These are phyloP conservation scores for Lophius americanus DNA, from an alignment of 2,797 vertebrate species.

Conservation along the genomic window DNA sequence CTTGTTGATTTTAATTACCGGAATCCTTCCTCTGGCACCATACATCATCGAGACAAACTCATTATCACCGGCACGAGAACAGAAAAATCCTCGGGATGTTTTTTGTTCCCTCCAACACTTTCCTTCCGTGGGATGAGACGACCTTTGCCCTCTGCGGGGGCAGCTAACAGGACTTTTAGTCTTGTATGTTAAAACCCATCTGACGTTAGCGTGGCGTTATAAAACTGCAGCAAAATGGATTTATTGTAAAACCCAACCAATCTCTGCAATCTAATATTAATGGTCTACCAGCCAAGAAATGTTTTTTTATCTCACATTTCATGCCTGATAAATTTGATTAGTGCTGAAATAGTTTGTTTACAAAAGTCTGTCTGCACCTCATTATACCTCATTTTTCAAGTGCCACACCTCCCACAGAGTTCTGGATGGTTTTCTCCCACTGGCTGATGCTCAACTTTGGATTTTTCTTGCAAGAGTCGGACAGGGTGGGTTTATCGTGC, in stretches of 20 bases:
- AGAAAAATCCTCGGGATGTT: slow-evolving; percentile 1
- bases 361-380: slow-evolving; percentile 38
- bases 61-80: not conserved
- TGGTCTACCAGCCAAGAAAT: slow-evolving; percentile 36
- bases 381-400: slow-evolving; percentile 46
- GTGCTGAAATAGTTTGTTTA: slow-evolving; percentile 52
- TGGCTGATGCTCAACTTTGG: slow-evolving; percentile 5
- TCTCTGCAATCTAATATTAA: slow-evolving; percentile 34
- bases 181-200: not conserved
- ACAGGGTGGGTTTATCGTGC: not conserved
- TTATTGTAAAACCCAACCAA: slow-evolving; percentile 21
- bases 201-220: no score
- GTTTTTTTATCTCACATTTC: slow-evolving; percentile 38
- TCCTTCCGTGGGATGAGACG: not conserved
- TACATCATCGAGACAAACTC: not conserved
- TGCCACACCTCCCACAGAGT: slow-evolving; percentile 21
- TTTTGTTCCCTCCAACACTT: not conserved
- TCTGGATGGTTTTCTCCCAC: slow-evolving; percentile 21
- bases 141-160: not conserved
- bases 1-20: not conserved
- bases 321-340: slow-evolving; percentile 54
- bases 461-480: not conserved
- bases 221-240: slow-evolving; percentile 12
- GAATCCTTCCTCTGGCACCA: not conserved
- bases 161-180: not conserved